Evolutionary conservation across 2,797 vertebrate genomes (phyloP).

Genomic region (Betta splendens): DNA sequence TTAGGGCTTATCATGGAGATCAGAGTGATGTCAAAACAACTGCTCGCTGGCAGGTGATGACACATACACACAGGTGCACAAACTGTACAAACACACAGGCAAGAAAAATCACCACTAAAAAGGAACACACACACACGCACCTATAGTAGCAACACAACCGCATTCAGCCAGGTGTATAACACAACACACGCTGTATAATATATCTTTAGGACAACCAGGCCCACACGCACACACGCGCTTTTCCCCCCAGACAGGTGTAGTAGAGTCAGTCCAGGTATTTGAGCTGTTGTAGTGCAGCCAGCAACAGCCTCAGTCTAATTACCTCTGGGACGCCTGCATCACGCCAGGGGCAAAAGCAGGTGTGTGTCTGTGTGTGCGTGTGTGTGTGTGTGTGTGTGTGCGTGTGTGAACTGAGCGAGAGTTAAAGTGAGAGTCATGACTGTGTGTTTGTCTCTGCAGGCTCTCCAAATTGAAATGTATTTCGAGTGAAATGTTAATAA

Average conservation of each 20-base stretch:
- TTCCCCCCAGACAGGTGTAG: conserved; percentile 65
- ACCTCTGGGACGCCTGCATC: conserved; percentile 71
- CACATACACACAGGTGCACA: conserved; percentile 17
- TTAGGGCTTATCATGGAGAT: conserved; percentile 74
- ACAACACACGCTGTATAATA: background rate
- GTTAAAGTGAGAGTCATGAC: conserved; percentile 38
- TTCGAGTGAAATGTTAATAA: conserved; percentile 60
- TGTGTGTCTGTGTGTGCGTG: conserved; percentile 27
- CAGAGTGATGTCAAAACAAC: conserved; percentile 77
- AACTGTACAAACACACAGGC: conserved; percentile 6
- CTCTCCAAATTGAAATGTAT: conserved; percentile 57
- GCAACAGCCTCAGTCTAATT: conserved; percentile 71
- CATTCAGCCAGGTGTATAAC: background rate
- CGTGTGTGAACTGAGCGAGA: conserved; percentile 3
- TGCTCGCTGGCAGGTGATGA: conserved; percentile 66
- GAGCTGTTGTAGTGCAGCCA: conserved; percentile 72
- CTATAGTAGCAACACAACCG: background rate
- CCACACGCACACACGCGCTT: conserved; percentile 11
- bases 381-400: conserved; percentile 10
- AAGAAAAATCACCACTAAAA: conserved; percentile 10
- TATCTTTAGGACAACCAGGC: conserved; percentile 7
- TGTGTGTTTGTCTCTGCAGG: conserved; percentile 49
- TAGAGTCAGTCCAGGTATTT: conserved; percentile 66
- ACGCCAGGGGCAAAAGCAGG: conserved; percentile 59
- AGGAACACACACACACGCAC: conserved; percentile 23